Evolutionary conservation across 2,113 vertebrate genomes (phyloP).

Genomic region (Anolis sagrei): DNA sequence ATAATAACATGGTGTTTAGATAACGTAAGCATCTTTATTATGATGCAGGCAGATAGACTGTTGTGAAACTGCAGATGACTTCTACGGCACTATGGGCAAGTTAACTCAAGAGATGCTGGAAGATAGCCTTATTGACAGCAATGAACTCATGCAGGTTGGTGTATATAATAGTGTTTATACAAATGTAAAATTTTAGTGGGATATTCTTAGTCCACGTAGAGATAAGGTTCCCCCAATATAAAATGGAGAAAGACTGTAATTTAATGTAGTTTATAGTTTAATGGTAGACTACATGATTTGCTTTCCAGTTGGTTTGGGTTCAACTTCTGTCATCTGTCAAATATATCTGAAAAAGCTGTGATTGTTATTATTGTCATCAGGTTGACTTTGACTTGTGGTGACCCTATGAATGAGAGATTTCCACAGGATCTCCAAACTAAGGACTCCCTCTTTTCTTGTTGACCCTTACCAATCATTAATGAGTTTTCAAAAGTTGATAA

Average conservation of each 20-base stretch:
- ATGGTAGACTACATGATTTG: background rate
- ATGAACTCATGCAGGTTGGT: slow-evolving; percentile 95
- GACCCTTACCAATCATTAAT: no score
- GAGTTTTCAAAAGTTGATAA: no score
- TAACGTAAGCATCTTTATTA: slow-evolving; percentile 46
- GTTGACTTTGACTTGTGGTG: no score
- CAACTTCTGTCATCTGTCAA: background rate
- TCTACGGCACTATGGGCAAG: slow-evolving; percentile 96
- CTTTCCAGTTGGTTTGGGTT: background rate
- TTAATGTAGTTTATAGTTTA: background rate
- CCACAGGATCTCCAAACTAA: no score
- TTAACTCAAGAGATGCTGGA: slow-evolving; percentile 98
- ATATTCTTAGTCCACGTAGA: background rate
- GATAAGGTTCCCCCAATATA: background rate
- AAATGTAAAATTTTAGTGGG: background rate
- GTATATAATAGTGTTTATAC: background rate
- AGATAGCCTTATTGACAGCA: slow-evolving; percentile 87
- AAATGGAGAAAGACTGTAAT: background rate
- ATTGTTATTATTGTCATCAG: no score
- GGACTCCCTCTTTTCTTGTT: no score
- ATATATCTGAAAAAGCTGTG: no score
- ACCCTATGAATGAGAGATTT: no score
- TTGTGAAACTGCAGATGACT: slow-evolving; percentile 95
- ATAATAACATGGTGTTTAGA: background rate
- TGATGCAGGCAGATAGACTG: slow-evolving; percentile 88